Conservation (phyloP, 2,113 vertebrate species). For the Peromyscus maniculatus region DNA sequence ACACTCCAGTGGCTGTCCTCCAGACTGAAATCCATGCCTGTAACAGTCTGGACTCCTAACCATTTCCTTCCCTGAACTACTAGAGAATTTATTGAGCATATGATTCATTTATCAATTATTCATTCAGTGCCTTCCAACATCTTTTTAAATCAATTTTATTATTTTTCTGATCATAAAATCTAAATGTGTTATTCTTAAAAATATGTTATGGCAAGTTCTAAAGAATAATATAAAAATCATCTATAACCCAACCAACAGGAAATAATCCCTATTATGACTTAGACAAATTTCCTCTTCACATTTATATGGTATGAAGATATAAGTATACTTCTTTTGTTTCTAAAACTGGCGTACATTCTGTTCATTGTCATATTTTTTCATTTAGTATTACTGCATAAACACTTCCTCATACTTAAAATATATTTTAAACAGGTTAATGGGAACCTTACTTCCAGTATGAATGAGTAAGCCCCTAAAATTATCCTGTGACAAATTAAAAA, state of each 20-base stretch:
- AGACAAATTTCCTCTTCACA: conserved; percentile 24
- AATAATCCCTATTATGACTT: conserved; percentile 51
- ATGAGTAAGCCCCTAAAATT: conserved; percentile 53
- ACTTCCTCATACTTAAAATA: conserved; percentile 30
- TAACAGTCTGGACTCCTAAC: neutral
- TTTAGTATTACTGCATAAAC: conserved; percentile 29
- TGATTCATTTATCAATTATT: conserved; percentile 60
- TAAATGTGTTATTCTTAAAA: conserved; percentile 55
- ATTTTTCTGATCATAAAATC: conserved; percentile 68
- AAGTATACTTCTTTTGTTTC: conserved; percentile 36
- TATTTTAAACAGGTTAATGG: conserved; percentile 50
- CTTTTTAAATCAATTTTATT: conserved; percentile 72
- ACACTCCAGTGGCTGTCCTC: neutral
- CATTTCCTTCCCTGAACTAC: conserved; percentile 54
- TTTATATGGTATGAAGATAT: conserved; percentile 25
- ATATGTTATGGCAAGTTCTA: conserved; percentile 44
- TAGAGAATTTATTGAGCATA: conserved; percentile 50
- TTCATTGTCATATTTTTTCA: conserved; percentile 44
- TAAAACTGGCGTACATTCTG: conserved; percentile 44
- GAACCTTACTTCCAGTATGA: conserved; percentile 51
- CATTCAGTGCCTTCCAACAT: conserved; percentile 56
- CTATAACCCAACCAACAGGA: conserved; percentile 39
- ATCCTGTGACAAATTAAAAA: conserved; percentile 55
- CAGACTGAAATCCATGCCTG: neutral
- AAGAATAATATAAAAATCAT: conserved; percentile 59